Evolutionary conservation across 1,140 invertebrate species (phyloP), one percentile per base, ranked within the genome.

Genomic region (Sesamia nonagrioides): DNA sequence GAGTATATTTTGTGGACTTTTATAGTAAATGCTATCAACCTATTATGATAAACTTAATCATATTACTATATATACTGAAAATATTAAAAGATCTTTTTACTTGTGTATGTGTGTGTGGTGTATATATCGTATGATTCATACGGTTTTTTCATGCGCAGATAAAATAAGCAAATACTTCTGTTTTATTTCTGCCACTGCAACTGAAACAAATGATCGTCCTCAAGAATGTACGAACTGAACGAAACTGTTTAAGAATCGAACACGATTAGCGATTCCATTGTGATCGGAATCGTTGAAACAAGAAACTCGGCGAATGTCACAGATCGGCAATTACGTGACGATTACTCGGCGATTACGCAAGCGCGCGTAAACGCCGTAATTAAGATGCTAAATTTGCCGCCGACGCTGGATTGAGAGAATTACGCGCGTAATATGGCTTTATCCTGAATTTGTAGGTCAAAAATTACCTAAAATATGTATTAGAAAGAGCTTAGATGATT

Each of bases 361-460:
- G 77, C 80, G 52, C 54, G 80, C 82, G 82, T 85, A 82, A 85
- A 83, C 78, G 66, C 56, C 68, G 84, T 83, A 85, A 85, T 85
- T 85, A 82, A 85, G 78, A 78, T 42, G 71, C 76, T 77, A 63
- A 74, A 76, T 77, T 73, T 54, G 56, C 35, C 79, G 63, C 78
- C 72, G 74, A 78, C 13, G 69, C 66, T 74, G 37, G 77, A 83
- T 80, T 73, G 37, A 21, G 54, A 58, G 71, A 35, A 56, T 73
- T 56, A 69, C 35, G 37, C 35, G 7, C 17, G 60, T 63, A 63
- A 63, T 63, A 40, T n/a, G 60, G 37, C 15, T 40, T 61, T 63
- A n/a, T 18, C 35, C 6, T 18, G 60, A 18, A 42, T 18, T 63
- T 3, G 35, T 18, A 21, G 35, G 2, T 42, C 4, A 63, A 18